phyloP scores from a whole-genome alignment of 1,140 invertebrate species.

The Pseudachorutes palmiensis region DNA sequence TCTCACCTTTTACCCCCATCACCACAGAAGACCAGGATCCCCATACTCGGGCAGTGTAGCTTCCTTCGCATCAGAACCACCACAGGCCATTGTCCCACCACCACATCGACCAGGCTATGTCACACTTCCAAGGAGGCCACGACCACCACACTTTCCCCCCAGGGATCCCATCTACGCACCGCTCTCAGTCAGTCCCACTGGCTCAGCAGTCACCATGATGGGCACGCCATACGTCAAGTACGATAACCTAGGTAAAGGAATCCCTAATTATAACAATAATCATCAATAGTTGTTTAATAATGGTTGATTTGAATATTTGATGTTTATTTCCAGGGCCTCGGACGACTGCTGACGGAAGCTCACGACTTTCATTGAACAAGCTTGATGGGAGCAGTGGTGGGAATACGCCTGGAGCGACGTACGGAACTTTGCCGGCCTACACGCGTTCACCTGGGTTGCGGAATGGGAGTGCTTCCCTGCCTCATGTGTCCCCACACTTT shows the following conservation, averaged over 20 bases:
- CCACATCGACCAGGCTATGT: conserved; percentile 59
- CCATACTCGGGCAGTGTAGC: conserved; percentile 24
- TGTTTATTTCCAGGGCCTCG: no score
- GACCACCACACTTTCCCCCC: conserved; percentile 63
- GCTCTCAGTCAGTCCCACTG: conserved; percentile 45
- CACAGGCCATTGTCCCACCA: conserved; percentile 44
- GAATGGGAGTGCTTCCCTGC: conserved; percentile 6
- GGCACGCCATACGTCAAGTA: conserved; percentile 51
- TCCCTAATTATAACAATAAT: no score
- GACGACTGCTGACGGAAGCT: conserved; percentile 76
- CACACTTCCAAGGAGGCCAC: conserved; percentile 69
- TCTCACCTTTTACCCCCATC: conserved; percentile 30
- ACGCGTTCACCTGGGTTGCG: background rate
- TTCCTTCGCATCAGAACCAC: conserved; percentile 36
- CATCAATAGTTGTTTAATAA: no score
- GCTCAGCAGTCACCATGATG: conserved; percentile 30
- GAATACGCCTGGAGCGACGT: background rate
- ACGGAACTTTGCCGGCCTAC: conserved; percentile 2
- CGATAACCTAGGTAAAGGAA: conserved; percentile 85
- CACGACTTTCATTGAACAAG: conserved; percentile 60
- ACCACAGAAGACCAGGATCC: conserved; percentile 38
- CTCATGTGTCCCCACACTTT: conserved; percentile 12
- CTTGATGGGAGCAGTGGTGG: conserved; percentile 26
- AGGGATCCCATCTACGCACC: conserved; percentile 45
- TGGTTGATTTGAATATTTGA: no score